Percentiles rank a stretch among this genome's conserved stretches.
phyloP scores from a whole-genome alignment of 2,113 vertebrate genomes.

The Apus apus region DNA sequence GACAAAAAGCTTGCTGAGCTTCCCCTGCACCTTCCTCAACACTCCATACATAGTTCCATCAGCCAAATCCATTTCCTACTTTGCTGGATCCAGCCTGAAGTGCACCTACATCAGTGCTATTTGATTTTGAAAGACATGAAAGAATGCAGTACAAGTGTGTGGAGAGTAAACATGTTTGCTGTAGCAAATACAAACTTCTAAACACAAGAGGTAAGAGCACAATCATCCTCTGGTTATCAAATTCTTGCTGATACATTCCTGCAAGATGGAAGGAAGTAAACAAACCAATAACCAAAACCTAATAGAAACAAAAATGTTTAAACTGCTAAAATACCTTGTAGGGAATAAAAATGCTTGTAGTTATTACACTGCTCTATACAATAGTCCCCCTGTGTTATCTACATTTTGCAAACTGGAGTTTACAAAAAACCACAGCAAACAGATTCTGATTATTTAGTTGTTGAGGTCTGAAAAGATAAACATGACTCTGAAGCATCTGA shows the following conservation, averaged over 20 bases:
- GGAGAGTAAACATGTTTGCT: background rate
- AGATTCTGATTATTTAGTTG: conserved; percentile 42
- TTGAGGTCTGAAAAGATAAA: conserved; percentile 42
- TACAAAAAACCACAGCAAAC: background rate
- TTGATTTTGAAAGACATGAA: conserved; percentile 5
- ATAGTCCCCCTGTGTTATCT: conserved; percentile 7
- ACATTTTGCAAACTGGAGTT: conserved; percentile 12
- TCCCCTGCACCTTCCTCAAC: background rate
- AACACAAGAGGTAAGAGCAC: conserved; percentile 10
- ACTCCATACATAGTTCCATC: background rate
- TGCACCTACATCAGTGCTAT: background rate
- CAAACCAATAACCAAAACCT: background rate
- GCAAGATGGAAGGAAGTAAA: background rate
- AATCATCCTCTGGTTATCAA: conserved; percentile 10
- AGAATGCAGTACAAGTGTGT: background rate
- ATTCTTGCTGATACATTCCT: background rate
- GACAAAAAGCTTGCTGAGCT: background rate
- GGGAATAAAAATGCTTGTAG: conserved; percentile 14
- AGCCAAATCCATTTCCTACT: background rate
- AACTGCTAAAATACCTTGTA: background rate
- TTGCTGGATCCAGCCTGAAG: background rate
- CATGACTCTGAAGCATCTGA: conserved; percentile 8
- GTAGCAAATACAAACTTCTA: background rate
- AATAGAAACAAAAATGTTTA: background rate
- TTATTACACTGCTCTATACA: background rate